These are phyloP conservation scores for Margarornis squamiger DNA, from an alignment of 2,797 vertebrate genomes.

Conservation along the genomic window DNA sequence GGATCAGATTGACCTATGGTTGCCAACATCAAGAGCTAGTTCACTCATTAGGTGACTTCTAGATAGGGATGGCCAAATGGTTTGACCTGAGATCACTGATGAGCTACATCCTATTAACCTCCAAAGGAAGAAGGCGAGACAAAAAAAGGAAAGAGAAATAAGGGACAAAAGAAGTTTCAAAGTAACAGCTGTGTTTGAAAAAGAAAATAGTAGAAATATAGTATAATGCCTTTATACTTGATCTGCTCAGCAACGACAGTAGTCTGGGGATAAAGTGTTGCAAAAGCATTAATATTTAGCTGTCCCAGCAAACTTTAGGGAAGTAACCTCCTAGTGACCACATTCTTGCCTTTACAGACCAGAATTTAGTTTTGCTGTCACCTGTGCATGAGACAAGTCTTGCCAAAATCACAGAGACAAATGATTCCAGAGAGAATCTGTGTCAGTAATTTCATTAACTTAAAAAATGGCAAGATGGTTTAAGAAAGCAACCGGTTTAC, in stretches of 20 bases:
- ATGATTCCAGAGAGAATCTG: rapidly evolving
- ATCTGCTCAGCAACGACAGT: neutral
- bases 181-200: neutral
- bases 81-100: constrained; percentile 46
- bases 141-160: constrained; percentile 25
- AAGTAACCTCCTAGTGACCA: neutral
- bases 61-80: constrained; percentile 4
- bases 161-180: constrained; percentile 4
- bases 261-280: neutral
- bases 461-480: neutral
- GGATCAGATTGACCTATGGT: constrained; percentile 57
- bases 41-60: constrained; percentile 58
- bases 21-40: constrained; percentile 38
- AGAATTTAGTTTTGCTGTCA: neutral
- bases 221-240: neutral
- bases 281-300: neutral
- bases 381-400: neutral
- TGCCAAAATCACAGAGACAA: neutral
- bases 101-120: constrained; percentile 58
- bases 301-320: neutral
- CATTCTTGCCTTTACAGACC: neutral
- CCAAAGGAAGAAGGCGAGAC: neutral
- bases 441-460: neutral
- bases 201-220: neutral
- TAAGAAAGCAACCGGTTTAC: neutral